Evolutionary conservation across 2,113 vertebrate species (phyloP).

Genomic region (Marmota monax): DNA sequence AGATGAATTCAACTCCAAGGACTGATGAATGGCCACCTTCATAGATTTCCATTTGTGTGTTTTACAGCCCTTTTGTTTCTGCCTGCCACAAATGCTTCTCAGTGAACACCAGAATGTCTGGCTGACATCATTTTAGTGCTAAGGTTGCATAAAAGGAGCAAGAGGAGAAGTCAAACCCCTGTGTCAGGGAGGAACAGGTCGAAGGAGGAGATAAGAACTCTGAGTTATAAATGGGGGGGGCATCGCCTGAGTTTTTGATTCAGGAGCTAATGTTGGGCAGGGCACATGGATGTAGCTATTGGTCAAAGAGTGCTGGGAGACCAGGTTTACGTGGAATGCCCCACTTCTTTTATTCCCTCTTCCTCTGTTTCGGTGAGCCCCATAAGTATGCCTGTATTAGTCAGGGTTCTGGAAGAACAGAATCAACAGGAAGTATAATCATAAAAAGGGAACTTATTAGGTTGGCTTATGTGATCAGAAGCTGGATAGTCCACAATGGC

Average conservation of each 20-base stretch:
- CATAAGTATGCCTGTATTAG: too few relatives aligned
- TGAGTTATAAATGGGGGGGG: not conserved
- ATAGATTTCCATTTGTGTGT: slow-evolving; percentile 32
- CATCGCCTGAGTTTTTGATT: accelerated
- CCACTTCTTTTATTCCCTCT: not conserved
- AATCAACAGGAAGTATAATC: too few relatives aligned
- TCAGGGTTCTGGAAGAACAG: too few relatives aligned
- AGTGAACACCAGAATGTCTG: not conserved
- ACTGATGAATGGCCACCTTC: slow-evolving; percentile 51
- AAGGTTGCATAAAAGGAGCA: not conserved
- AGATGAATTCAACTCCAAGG: slow-evolving; percentile 44
- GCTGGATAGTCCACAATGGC: too few relatives aligned
- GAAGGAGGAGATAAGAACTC: not conserved
- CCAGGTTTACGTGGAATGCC: not conserved
- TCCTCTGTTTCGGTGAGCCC: not conserved
- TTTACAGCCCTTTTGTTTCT: not conserved
- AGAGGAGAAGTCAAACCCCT: not conserved
- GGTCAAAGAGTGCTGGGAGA: not conserved
- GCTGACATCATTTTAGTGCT: not conserved
- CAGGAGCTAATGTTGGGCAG: accelerated
- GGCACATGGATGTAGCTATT: not conserved
- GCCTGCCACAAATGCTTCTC: slow-evolving; percentile 28
- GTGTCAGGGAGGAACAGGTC: not conserved
- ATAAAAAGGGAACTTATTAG: too few relatives aligned
- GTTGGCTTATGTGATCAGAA: too few relatives aligned